A percentile compares a stretch with the other conserved stretches of the same genome.
These are phyloP conservation scores for Dipodomys stephensi DNA, from an alignment of 2,113 vertebrate genomes.

Conservation along the genomic window DNA sequence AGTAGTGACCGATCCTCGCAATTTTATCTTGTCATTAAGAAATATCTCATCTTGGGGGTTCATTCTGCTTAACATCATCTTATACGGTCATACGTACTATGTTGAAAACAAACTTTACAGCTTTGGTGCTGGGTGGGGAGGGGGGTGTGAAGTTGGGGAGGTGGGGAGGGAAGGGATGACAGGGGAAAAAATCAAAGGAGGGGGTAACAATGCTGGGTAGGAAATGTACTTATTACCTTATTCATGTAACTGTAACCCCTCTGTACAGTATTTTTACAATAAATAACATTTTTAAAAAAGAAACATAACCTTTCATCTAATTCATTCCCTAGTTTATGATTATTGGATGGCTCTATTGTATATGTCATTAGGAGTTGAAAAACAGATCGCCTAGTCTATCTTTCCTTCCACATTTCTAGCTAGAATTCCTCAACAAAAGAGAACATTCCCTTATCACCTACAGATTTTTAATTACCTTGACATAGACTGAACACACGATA, in stretches of 20 bases:
- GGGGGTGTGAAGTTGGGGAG: too few relatives aligned
- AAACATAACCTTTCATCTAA: neutral
- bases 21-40: neutral
- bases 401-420: neutral
- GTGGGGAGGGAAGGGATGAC: too few relatives aligned
- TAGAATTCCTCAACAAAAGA: neutral
- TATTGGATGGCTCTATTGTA: constrained; percentile 16
- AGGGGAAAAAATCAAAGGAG: too few relatives aligned
- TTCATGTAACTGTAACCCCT: too few relatives aligned
- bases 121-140: too few relatives aligned
- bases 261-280: too few relatives aligned
- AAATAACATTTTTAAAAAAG: too few relatives aligned
- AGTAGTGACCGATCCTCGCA: neutral
- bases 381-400: neutral
- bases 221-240: too few relatives aligned
- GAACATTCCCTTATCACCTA: neutral
- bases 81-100: too few relatives aligned
- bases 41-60: neutral
- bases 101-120: too few relatives aligned
- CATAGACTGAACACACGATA: neutral
- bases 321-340: constrained; percentile 35
- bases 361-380: neutral
- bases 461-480: neutral
- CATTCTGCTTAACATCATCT: too few relatives aligned
- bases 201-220: too few relatives aligned